Conservation (phyloP, 2,888 invertebrate genomes). For the Chrysolina haemoptera region DNA sequence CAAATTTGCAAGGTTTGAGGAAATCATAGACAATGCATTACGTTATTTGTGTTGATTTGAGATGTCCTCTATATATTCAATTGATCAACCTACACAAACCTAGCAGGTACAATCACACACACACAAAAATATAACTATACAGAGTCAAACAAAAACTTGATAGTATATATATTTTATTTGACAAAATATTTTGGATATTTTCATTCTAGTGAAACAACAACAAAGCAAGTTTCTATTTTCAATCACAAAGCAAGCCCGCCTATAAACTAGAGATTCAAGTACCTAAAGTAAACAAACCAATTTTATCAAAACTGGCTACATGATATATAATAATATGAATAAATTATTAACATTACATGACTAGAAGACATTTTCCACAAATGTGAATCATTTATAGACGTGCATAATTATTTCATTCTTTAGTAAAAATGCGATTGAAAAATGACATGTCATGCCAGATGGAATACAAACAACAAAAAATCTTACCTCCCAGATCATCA, state of each 20-base stretch:
- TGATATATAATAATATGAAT: not conserved
- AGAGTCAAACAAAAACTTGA: not conserved
- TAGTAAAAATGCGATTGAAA: conserved; percentile 40
- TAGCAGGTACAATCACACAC: no score
- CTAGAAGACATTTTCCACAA: conserved; percentile 12
- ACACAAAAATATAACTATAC: no score
- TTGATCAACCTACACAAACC: not conserved
- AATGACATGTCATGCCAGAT: conserved; percentile 52
- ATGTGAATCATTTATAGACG: conserved; percentile 6
- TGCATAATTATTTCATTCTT: conserved; percentile 16
- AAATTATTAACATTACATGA: not conserved
- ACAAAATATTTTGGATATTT: not conserved
- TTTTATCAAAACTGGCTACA: conserved; percentile 16
- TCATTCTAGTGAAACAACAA: not conserved
- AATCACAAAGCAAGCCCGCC: conserved; percentile 27
- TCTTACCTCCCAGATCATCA: conserved; percentile 69
- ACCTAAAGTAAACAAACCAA: conserved; percentile 46
- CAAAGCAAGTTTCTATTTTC: conserved; percentile 15
- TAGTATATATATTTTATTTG: not conserved
- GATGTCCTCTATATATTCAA: not conserved
- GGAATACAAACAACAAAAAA: conserved; percentile 55
- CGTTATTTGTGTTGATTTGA: not conserved
- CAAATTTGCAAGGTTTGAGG: not conserved
- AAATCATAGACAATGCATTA: not conserved
- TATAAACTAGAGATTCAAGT: conserved; percentile 22